These are phyloP conservation scores for Apodemus speciosus DNA, from an alignment of 2,113 vertebrate genomes.

Conservation along the genomic window DNA sequence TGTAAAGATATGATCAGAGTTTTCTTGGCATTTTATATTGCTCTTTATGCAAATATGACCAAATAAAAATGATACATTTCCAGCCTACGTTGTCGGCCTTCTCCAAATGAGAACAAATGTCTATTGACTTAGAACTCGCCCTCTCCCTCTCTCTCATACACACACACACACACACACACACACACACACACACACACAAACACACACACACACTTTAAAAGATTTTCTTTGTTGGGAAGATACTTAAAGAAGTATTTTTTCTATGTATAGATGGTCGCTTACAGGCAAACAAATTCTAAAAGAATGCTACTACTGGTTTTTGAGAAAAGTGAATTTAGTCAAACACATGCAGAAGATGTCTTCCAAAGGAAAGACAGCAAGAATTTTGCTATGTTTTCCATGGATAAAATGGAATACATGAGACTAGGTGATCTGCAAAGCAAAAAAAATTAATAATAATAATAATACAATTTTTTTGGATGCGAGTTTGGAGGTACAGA, in stretches of 20 bases:
- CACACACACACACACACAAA: neutral
- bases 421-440: neutral
- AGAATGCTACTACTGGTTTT: neutral
- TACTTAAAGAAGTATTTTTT: conserved; percentile 10
- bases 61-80: conserved; percentile 74
- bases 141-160: neutral
- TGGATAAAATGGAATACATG: neutral
- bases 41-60: conserved; percentile 72
- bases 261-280: neutral
- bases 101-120: conserved; percentile 57
- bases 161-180: neutral
- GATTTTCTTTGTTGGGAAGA: neutral
- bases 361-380: neutral
- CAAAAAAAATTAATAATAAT: too few species aligned
- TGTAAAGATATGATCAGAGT: conserved; percentile 63
- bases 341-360: conserved; percentile 2
- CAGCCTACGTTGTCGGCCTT: conserved; percentile 21
- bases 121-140: conserved; percentile 37
- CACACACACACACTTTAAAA: neutral
- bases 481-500: neutral
- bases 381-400: neutral
- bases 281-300: neutral
- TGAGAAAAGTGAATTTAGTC: conserved; percentile 7
- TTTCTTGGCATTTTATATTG: conserved; percentile 71
- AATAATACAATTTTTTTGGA: neutral